Evolutionary conservation across 2,888 invertebrate genomes (phyloP).

Genomic region (Drosophila birchii): DNA sequence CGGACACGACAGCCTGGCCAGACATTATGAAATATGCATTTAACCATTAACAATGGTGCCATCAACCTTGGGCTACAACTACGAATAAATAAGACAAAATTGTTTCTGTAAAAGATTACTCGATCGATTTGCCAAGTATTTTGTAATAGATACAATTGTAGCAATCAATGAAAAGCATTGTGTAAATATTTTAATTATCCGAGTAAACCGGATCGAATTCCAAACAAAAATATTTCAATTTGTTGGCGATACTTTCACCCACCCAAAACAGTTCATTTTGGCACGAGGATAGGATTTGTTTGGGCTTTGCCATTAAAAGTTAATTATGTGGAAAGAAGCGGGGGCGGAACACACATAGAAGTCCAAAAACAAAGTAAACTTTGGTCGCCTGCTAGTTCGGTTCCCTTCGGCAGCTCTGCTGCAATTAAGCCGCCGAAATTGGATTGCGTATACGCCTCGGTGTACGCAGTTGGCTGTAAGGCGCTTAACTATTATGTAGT

Average conservation of each 20-base stretch:
- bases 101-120: slow-evolving; percentile 11
- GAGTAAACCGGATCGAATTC: slow-evolving; percentile 26
- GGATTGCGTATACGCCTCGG: slow-evolving; percentile 74
- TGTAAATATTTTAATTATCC: slow-evolving; percentile 38
- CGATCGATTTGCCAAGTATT: slow-evolving; percentile 21
- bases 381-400: slow-evolving; percentile 52
- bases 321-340: slow-evolving; percentile 69
- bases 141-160: slow-evolving; percentile 16
- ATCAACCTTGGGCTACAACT: slow-evolving; percentile 55
- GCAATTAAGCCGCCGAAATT: slow-evolving; percentile 72
- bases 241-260: slow-evolving; percentile 2
- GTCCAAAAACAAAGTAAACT: slow-evolving; percentile 36
- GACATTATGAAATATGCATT: slow-evolving; percentile 68
- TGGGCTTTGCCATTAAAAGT: slow-evolving; percentile 60
- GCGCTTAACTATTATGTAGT: slow-evolving; percentile 57
- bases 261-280: slow-evolving; percentile 33
- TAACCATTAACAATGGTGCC: slow-evolving; percentile 44
- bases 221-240: slow-evolving; percentile 27
- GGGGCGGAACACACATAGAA: slow-evolving; percentile 20
- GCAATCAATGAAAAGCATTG: slow-evolving; percentile 44
- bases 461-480: slow-evolving; percentile 62
- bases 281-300: slow-evolving; percentile 41
- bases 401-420: slow-evolving; percentile 23
- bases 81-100: slow-evolving; percentile 20
- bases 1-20: slow-evolving; percentile 38